Evolutionary conservation across 2,888 invertebrate species (phyloP).

Genomic region (Furcula furcula): DNA sequence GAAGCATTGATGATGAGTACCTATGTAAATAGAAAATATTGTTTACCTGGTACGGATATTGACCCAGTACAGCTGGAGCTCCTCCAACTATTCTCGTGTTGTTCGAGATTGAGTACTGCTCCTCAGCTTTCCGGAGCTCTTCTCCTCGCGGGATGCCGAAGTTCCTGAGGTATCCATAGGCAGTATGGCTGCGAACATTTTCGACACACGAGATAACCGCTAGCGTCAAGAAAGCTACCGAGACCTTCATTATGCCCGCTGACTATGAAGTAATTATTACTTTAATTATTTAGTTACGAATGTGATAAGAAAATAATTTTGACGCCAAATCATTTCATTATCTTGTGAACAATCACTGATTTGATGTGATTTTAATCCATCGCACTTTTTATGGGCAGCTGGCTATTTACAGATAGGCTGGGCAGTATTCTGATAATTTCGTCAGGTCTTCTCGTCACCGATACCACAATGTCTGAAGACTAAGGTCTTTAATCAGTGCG

Average conservation of each 20-base stretch:
- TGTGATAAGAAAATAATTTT: neutral
- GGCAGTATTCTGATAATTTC: too few species aligned
- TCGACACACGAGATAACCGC: slow-evolving; percentile 18
- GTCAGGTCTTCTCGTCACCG: too few species aligned
- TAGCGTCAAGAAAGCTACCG: slow-evolving; percentile 21
- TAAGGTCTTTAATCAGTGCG: too few species aligned
- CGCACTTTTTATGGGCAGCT: too few species aligned
- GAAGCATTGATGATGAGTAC: too few species aligned
- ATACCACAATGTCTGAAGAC: too few species aligned
- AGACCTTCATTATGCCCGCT: slow-evolving; percentile 21
- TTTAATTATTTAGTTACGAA: neutral
- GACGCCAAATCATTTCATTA: neutral
- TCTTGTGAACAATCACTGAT: neutral
- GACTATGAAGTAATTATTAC: slow-evolving; percentile 2
- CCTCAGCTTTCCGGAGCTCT: slow-evolving; percentile 33
- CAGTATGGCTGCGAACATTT: slow-evolving; percentile 16
- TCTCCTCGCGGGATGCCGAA: slow-evolving; percentile 37
- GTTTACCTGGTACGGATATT: slow-evolving; percentile 40
- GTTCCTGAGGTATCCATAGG: slow-evolving; percentile 37
- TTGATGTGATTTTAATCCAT: neutral
- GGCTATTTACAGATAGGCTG: too few species aligned
- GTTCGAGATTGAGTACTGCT: slow-evolving; percentile 11
- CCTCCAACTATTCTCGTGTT: slow-evolving; percentile 43
- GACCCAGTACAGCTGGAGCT: slow-evolving; percentile 32
- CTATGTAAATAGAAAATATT: too few species aligned